phyloP scores from a whole-genome alignment of 2,113 vertebrate species.

The Festucalex cinctus region DNA sequence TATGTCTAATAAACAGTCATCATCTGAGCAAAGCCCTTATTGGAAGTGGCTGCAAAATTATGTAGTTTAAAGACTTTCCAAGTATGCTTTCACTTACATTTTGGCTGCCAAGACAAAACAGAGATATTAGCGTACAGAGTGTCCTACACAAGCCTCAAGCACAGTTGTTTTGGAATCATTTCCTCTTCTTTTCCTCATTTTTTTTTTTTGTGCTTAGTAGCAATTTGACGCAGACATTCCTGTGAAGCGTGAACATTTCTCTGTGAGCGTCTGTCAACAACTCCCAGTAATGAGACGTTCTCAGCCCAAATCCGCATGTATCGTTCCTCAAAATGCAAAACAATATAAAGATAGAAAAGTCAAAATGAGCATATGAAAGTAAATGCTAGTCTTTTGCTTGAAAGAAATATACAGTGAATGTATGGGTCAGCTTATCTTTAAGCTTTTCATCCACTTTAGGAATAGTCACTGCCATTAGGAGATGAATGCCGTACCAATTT shows the following conservation, averaged over 20 bases:
- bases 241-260: not conserved
- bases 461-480: constrained; percentile 10
- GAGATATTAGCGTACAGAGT: constrained; percentile 1
- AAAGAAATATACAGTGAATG: not conserved
- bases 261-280: not conserved
- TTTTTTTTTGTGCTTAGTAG: not conserved
- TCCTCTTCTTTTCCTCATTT: constrained; percentile 1
- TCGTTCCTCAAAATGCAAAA: constrained; percentile 22
- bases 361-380: constrained; percentile 23
- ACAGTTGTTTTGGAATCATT: constrained; percentile 7
- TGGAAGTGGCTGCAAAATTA: not conserved
- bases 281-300: constrained; percentile 18
- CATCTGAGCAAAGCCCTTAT: not conserved
- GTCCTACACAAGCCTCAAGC: constrained; percentile 1
- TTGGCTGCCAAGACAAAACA: not conserved
- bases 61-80: not conserved
- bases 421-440: constrained; percentile 19
- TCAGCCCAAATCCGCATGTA: constrained; percentile 21
- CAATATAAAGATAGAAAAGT: constrained; percentile 17
- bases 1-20: not conserved
- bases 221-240: constrained; percentile 1
- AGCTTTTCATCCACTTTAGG: constrained; percentile 7
- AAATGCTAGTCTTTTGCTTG: constrained; percentile 32
- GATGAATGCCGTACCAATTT: constrained; percentile 19
- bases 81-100: constrained; percentile 1